Percentiles rank a stretch among this genome's conserved stretches.
Evolutionary conservation across 2,888 invertebrate genomes (phyloP).

Genomic region (Hedya salicella): DNA sequence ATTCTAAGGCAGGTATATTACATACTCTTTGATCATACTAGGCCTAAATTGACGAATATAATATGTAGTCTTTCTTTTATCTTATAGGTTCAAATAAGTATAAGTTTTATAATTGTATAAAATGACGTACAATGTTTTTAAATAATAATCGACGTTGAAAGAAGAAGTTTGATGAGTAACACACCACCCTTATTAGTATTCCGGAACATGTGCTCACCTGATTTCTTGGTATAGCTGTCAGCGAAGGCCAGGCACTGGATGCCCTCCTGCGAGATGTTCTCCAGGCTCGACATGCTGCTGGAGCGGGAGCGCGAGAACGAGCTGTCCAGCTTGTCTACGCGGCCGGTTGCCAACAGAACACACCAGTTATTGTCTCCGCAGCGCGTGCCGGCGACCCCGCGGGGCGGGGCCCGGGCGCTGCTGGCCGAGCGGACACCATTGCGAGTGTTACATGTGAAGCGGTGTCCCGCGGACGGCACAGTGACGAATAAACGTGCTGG

Average conservation of each 20-base stretch:
- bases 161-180: too few species aligned
- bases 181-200: too few species aligned
- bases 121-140: too few species aligned
- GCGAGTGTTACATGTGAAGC: neutral
- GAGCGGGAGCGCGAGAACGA: constrained; percentile 98
- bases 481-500: neutral
- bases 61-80: too few species aligned
- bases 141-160: too few species aligned
- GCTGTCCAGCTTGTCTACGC: constrained; percentile 98
- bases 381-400: constrained; percentile 14
- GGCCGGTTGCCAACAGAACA: constrained; percentile 83
- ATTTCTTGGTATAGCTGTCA: constrained; percentile 97
- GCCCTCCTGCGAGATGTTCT: constrained; percentile 98
- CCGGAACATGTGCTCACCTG: constrained; percentile 86
- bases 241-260: constrained; percentile 98
- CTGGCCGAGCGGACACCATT: neutral
- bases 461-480: neutral
- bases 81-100: too few species aligned
- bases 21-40: too few species aligned
- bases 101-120: too few species aligned
- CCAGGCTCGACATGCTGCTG: constrained; percentile 98
- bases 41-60: too few species aligned
- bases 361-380: constrained; percentile 65
- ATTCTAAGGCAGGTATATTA: too few species aligned
- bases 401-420: constrained; percentile 17